phyloP scores from a whole-genome alignment of 2,888 invertebrate species.

The Geotrupes spiniger region DNA sequence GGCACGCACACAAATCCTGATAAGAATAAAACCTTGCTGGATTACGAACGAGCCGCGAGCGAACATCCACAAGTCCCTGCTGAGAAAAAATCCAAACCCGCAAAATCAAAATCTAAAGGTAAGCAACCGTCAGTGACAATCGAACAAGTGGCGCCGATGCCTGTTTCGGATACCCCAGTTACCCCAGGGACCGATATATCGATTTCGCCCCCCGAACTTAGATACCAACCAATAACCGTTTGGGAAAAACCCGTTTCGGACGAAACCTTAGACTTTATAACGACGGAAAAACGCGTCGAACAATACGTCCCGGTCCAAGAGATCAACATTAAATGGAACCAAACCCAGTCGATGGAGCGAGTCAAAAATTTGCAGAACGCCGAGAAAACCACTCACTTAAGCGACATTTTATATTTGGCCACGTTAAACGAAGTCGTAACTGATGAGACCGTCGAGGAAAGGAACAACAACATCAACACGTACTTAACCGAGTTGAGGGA shows the following conservation, averaged over 20 bases:
- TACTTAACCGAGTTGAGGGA: slow-evolving; percentile 58
- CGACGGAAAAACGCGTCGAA: slow-evolving; percentile 24
- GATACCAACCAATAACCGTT: slow-evolving; percentile 33
- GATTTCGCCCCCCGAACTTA: slow-evolving; percentile 41
- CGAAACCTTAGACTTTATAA: slow-evolving; percentile 33
- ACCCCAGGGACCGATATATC: slow-evolving; percentile 51
- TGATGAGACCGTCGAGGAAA: slow-evolving; percentile 56
- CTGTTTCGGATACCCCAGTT: slow-evolving; percentile 50
- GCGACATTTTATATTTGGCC: slow-evolving; percentile 61
- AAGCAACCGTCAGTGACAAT: slow-evolving; percentile 54
- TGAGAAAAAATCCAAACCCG: slow-evolving; percentile 17
- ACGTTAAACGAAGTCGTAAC: slow-evolving; percentile 57
- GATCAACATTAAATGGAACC: slow-evolving; percentile 52
- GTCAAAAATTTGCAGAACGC: slow-evolving; percentile 57
- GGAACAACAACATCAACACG: slow-evolving; percentile 58
- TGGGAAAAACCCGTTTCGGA: slow-evolving; percentile 31
- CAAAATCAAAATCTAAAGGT: slow-evolving; percentile 39
- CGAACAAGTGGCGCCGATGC: slow-evolving; percentile 53
- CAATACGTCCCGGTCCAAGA: slow-evolving; percentile 38
- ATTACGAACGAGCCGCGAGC: slow-evolving; percentile 8
- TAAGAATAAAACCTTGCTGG: slow-evolving; percentile 11
- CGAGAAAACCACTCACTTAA: slow-evolving; percentile 56
- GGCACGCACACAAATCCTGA: no score
- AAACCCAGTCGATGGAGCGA: slow-evolving; percentile 56
- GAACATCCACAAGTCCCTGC: background rate